Conservation (phyloP, 2,888 invertebrate genomes). For the Tenodera sinensis region DNA sequence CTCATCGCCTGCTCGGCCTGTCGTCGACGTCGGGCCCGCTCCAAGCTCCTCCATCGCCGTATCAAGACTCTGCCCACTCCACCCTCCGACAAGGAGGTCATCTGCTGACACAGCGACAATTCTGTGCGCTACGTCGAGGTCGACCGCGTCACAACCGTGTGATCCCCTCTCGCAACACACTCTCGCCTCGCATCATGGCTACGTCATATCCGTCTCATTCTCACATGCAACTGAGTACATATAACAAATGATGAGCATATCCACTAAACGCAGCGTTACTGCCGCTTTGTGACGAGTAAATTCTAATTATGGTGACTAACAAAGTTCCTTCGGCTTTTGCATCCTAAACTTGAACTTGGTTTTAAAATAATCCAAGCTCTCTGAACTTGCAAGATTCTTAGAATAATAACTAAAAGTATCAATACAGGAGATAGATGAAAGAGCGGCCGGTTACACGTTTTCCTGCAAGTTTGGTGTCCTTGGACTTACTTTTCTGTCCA, state of each 20-base stretch:
- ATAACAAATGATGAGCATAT: background rate
- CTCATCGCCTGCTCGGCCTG: constrained; percentile 32
- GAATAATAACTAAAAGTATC: too few species aligned
- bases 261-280: background rate
- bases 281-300: too few species aligned
- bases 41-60: constrained; percentile 47
- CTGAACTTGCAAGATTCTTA: too few species aligned
- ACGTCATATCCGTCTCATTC: background rate
- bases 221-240: background rate
- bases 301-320: too few species aligned
- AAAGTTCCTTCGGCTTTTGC: too few species aligned
- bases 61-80: constrained; percentile 41
- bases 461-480: too few species aligned
- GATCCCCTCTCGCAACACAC: constrained; percentile 44
- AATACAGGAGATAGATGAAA: too few species aligned
- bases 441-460: too few species aligned
- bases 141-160: constrained; percentile 87
- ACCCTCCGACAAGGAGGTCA: constrained; percentile 64
- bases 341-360: too few species aligned
- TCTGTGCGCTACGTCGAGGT: constrained; percentile 90
- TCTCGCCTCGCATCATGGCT: background rate
- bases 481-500: too few species aligned
- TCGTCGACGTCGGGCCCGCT: constrained; percentile 35
- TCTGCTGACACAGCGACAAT: constrained; percentile 95
- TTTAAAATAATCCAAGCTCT: too few species aligned